phyloP scores from a whole-genome alignment of 2,888 invertebrate species.

The Torymus auratus region DNA sequence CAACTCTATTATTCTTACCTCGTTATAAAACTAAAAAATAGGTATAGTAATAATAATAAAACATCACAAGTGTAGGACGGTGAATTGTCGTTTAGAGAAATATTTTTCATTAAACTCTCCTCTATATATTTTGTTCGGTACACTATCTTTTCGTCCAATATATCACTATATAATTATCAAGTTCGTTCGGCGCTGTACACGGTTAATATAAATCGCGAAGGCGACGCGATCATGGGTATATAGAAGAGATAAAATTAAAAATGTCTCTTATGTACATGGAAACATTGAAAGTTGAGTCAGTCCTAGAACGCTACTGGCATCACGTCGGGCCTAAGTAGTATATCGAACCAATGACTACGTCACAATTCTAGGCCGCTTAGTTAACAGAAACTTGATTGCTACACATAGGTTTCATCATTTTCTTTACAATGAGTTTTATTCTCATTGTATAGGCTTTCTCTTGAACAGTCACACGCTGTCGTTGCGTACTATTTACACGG shows the following conservation, averaged over 20 bases:
- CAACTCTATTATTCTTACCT: conserved; percentile 11
- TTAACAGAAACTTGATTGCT: background rate
- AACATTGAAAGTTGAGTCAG: conserved; percentile 28
- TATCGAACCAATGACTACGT: conserved; percentile 39
- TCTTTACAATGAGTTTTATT: too few species aligned
- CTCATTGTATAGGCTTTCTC: too few species aligned
- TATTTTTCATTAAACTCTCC: conserved; percentile 8
- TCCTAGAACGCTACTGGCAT: conserved; percentile 49
- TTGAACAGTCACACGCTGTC: too few species aligned
- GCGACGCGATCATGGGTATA: background rate
- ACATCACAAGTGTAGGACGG: conserved; percentile 55
- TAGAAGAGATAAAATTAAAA: background rate
- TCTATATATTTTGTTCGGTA: conserved; percentile 37
- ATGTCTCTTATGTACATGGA: background rate
- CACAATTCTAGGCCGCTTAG: conserved; percentile 21
- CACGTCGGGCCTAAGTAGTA: conserved; percentile 18
- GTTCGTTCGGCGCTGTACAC: conserved; percentile 40
- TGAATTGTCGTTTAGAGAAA: conserved; percentile 49
- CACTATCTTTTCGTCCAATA: conserved; percentile 14
- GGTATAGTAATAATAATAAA: conserved; percentile 45
- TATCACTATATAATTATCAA: conserved; percentile 26
- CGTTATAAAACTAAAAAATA: conserved; percentile 37
- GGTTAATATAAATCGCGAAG: conserved; percentile 5
- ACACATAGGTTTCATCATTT: too few species aligned
- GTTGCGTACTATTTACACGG: too few species aligned